Evolutionary conservation across 2,113 vertebrate species (phyloP).

Genomic region (Gymnocephalus cernua): DNA sequence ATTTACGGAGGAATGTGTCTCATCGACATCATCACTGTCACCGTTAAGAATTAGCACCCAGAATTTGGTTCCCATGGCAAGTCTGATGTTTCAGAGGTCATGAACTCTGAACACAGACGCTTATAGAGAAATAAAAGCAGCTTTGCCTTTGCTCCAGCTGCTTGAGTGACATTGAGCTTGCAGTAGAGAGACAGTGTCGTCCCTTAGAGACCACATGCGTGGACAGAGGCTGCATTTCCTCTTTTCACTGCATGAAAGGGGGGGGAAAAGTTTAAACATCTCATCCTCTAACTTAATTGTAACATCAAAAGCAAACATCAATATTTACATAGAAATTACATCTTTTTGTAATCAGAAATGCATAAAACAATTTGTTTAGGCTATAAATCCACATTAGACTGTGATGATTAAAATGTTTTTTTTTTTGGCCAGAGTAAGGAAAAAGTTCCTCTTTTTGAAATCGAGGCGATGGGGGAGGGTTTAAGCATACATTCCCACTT

Average conservation of each 20-base stretch:
- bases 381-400: background rate
- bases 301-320: background rate
- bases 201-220: slow-evolving; percentile 40
- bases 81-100: slow-evolving; percentile 53
- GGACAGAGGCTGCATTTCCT: slow-evolving; percentile 9
- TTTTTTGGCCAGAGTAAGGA: background rate
- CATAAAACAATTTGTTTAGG: background rate
- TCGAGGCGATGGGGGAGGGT: slow-evolving; percentile 41
- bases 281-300: background rate
- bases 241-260: slow-evolving; percentile 25
- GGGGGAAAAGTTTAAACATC: slow-evolving; percentile 9
- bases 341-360: background rate
- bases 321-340: background rate
- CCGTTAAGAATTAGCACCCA: slow-evolving; percentile 38
- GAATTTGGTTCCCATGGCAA: slow-evolving; percentile 34
- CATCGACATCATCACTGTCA: slow-evolving; percentile 31
- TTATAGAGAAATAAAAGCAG: slow-evolving; percentile 56
- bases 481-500: slow-evolving; percentile 32
- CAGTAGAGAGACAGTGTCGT: slow-evolving; percentile 53
- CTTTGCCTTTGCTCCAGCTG: slow-evolving; percentile 42
- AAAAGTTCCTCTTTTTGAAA: slow-evolving; percentile 56
- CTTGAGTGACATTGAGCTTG: slow-evolving; percentile 73
- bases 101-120: slow-evolving; percentile 62
- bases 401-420: background rate
- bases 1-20: slow-evolving; percentile 46